These are phyloP conservation scores for Pristionchus arcanus DNA, from an alignment of 2,888 invertebrate genomes.

Conservation along the genomic window DNA sequence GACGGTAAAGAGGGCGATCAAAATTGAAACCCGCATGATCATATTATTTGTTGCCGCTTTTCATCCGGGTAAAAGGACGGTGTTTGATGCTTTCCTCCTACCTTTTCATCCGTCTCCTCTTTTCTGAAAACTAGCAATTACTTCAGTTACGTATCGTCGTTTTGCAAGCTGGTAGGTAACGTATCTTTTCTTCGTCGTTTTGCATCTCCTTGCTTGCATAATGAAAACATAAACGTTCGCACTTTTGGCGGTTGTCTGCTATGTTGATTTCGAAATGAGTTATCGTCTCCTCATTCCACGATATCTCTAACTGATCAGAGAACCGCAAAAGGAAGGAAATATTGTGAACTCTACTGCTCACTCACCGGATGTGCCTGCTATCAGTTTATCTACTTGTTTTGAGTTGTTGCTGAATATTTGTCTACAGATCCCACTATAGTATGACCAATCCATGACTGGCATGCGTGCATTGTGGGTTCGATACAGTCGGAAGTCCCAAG, in stretches of 20 bases:
- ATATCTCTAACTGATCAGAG: too few relatives aligned
- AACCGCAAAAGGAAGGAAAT: background rate
- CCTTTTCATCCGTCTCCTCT: background rate
- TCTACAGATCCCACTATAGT: background rate
- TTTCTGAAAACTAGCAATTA: background rate
- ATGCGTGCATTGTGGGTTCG: background rate
- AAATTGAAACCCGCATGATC: slow-evolving; percentile 5
- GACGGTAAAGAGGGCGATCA: background rate
- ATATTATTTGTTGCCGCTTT: slow-evolving; percentile 12
- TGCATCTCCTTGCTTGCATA: too few relatives aligned
- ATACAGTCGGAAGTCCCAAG: too few relatives aligned
- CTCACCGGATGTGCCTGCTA: background rate
- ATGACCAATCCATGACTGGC: background rate
- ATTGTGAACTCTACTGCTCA: background rate
- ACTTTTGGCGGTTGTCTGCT: too few relatives aligned
- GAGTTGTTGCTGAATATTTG: background rate
- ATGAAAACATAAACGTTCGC: too few relatives aligned
- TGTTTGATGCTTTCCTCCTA: background rate
- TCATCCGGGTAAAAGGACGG: background rate
- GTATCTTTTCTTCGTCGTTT: too few relatives aligned
- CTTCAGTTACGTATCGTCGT: background rate
- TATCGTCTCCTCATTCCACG: too few relatives aligned
- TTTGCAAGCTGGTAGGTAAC: too few relatives aligned
- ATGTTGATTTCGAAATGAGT: too few relatives aligned
- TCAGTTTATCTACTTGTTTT: background rate